Base-by-base conservation (phyloP, 2,888 invertebrate species). In the Brachypalpus laphriformis region DNA sequence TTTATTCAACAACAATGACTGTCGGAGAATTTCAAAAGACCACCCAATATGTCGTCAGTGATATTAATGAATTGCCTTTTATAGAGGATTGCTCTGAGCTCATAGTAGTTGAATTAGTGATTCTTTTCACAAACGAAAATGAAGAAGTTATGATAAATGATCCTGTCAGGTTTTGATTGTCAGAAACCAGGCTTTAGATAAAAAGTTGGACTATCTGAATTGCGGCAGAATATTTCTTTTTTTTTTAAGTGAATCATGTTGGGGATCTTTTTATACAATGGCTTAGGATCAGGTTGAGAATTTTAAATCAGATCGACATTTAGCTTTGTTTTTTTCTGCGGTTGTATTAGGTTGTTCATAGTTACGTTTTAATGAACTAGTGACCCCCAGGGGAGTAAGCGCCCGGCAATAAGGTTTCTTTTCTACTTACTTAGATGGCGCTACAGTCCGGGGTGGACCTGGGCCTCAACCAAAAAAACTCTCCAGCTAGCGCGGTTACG, bases 81-180 rank as follows among this genome's bases (percentile, higher is more conserved):
- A 22, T 14, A 42, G 42, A 54, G 45, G 31, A 28, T 40, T 49
- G 31, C 25, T 40, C n/a, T 34, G 47, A 71, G 20, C 31, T 20
- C 47, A 6, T 63, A 18, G 31, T 31, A 9, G 28, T 1, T 11
- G 16, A 71, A 59, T 71, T 47, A 71, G 47, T 42, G 49, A 51
- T 51, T 72, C 25, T 51, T 51, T 72, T 72, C 28, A 40, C n/a
- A 61, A 61, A 51, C 42, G 6, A 51, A 72, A 49, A 18, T 51
- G 51, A 72, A 72, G 61, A 51, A 54, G 51, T 72, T 72, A 72
- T 72, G 72, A 63, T 72, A 31, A 42, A 72, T 51, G 72, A 42
- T 72, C 14, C 51, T 20, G 42, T 61, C 61, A 31, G 28, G 3
- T 61, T 42, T 37, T 49, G 49, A 49, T 72, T 57, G 34, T 9